Conservation (phyloP, 2,113 vertebrate species). For the Scopus umbretta region DNA sequence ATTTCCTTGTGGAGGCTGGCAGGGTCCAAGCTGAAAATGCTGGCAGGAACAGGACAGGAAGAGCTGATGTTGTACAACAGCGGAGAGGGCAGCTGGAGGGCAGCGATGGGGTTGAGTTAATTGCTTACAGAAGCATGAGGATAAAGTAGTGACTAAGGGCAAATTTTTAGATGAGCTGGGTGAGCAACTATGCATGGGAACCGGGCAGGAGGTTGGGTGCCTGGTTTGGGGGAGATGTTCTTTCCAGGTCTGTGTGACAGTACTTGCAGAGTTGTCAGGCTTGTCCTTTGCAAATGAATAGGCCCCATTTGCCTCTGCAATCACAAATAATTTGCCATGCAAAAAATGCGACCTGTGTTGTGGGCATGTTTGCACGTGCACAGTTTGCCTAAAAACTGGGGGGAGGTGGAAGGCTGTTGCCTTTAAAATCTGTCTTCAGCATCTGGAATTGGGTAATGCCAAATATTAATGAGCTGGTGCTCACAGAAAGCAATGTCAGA, state of each 20-base stretch:
- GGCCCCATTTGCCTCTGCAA: neutral
- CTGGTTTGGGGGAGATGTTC: neutral
- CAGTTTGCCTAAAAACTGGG: neutral
- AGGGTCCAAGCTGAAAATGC: neutral
- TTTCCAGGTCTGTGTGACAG: neutral
- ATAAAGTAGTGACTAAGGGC: slow-evolving; percentile 43
- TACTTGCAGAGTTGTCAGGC: neutral
- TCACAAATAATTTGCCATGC: neutral
- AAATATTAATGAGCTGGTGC: neutral
- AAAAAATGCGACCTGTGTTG: neutral
- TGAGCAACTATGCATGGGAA: slow-evolving; percentile 33
- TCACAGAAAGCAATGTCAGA: neutral
- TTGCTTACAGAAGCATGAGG: slow-evolving; percentile 42
- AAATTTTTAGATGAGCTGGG: slow-evolving; percentile 10
- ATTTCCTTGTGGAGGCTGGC: neutral
- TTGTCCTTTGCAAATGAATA: neutral
- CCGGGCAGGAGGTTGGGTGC: neutral
- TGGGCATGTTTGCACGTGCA: neutral
- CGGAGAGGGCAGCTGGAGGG: slow-evolving; percentile 37
- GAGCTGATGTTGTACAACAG: slow-evolving; percentile 10
- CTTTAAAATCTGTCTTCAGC: neutral
- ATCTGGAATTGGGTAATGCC: neutral
- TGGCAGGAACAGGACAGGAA: slow-evolving; percentile 30
- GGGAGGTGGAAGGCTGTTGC: neutral
- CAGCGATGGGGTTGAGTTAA: slow-evolving; percentile 32